Evolutionary conservation across 2,888 invertebrate genomes (phyloP).

Genomic region (Agriopis leucophaearia): DNA sequence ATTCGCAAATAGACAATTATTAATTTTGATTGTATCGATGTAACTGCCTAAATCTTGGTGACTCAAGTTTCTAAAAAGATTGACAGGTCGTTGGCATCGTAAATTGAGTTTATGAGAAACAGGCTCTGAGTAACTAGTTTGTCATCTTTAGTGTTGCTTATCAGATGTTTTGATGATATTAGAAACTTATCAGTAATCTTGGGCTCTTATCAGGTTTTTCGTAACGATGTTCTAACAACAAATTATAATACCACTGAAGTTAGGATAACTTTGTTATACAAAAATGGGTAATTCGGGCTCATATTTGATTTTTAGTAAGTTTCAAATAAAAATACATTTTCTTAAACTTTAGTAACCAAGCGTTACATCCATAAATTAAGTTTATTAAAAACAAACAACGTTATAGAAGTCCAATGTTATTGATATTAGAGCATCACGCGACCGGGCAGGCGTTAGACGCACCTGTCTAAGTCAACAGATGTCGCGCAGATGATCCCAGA

Average conservation of each 20-base stretch:
- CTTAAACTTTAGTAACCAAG: background rate
- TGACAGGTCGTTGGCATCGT: slow-evolving; percentile 58
- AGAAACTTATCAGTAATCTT: background rate
- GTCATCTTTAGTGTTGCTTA: slow-evolving; percentile 19
- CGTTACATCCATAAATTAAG: background rate
- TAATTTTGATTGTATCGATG: slow-evolving; percentile 21
- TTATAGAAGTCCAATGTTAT: slow-evolving; percentile 17
- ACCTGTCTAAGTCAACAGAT: slow-evolving; percentile 81
- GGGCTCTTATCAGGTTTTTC: too few species aligned
- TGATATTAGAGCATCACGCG: slow-evolving; percentile 13
- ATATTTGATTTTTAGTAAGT: too few species aligned
- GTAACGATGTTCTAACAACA: too few species aligned
- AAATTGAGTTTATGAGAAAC: slow-evolving; percentile 45
- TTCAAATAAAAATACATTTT: too few species aligned
- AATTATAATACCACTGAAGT: too few species aligned
- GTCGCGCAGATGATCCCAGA: slow-evolving; percentile 62
- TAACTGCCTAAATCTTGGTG: slow-evolving; percentile 19
- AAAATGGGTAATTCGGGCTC: too few species aligned
- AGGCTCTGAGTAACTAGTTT: slow-evolving; percentile 26
- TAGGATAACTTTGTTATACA: too few species aligned
- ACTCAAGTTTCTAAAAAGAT: slow-evolving; percentile 41
- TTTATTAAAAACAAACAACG: slow-evolving; percentile 23
- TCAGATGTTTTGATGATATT: slow-evolving; percentile 5
- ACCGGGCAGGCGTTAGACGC: slow-evolving; percentile 65
- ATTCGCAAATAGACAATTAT: slow-evolving; percentile 38